A percentile compares a stretch with the other conserved stretches of the same genome.
Conservation (phyloP, 92 coral and sea anemone genomes). For the Pocillopora grandis region DNA sequence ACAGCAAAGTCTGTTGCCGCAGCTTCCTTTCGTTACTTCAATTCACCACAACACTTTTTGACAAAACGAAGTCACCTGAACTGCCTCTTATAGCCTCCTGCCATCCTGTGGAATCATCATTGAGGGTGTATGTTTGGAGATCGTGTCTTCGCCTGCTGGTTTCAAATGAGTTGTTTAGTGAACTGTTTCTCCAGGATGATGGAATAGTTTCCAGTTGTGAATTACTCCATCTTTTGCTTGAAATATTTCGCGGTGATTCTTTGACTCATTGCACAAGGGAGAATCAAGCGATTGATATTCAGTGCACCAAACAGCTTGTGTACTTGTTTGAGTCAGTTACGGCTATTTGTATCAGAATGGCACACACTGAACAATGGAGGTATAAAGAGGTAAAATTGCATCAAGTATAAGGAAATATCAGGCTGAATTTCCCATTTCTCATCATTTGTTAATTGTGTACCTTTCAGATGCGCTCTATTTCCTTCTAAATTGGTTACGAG, state of each 20-base stretch:
- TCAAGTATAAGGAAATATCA: not conserved
- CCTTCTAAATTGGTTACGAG: too few species aligned
- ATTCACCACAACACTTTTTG: conserved; percentile 37
- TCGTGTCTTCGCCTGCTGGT: conserved; percentile 81
- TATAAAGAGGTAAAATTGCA: conserved; percentile 51
- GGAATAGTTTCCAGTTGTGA: conserved; percentile 57
- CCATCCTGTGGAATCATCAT: conserved; percentile 52
- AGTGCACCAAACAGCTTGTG: conserved; percentile 45
- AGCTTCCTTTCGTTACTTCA: conserved; percentile 54
- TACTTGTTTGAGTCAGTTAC: conserved; percentile 72
- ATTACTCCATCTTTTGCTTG: conserved; percentile 51
- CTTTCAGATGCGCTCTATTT: too few species aligned
- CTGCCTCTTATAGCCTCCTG: not conserved
- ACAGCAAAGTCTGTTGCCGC: conserved; percentile 33
- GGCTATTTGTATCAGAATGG: conserved; percentile 77
- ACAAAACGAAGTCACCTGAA: not conserved
- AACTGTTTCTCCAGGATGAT: conserved; percentile 64
- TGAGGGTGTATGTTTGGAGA: conserved; percentile 82
- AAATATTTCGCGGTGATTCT: conserved; percentile 23
- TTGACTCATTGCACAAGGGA: not conserved
- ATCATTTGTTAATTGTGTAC: too few species aligned
- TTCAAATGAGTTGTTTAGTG: conserved; percentile 69
- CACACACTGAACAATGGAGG: conserved; percentile 59
- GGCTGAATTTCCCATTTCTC: too few species aligned
- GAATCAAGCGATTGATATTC: conserved; percentile 7